A percentile compares a stretch with the other conserved stretches of the same genome.
phyloP scores from a whole-genome alignment of 2,113 vertebrate genomes.

The Rhabdomys dilectus region DNA sequence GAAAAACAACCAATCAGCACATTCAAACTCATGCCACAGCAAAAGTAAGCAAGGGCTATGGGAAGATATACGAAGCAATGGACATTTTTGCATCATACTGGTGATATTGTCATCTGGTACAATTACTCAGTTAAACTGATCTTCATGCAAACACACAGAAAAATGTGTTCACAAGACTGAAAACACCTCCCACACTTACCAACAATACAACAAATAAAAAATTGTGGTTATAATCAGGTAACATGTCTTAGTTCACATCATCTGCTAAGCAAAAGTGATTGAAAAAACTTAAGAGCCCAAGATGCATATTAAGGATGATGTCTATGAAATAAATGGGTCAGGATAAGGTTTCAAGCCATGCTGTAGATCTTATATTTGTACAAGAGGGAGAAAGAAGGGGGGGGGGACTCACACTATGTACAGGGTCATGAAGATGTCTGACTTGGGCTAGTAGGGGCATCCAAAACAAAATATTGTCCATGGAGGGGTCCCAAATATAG shows the following conservation, averaged over 20 bases:
- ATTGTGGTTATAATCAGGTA: not conserved
- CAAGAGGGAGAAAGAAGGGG: not conserved
- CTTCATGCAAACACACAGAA: not conserved
- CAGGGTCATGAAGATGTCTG: not conserved
- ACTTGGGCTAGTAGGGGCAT: fast-evolving
- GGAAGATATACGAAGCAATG: not conserved
- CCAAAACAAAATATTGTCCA: not conserved
- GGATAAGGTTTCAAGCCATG: not conserved
- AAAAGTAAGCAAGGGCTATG: not conserved
- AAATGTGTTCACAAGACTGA: not conserved
- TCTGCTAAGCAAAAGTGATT: not conserved
- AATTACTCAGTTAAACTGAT: not conserved
- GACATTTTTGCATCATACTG: not conserved
- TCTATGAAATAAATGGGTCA: not conserved
- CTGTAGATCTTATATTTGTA: not conserved
- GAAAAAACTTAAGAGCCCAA: not conserved
- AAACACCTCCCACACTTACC: not conserved
- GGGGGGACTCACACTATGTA: not conserved
- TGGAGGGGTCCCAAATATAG: not conserved
- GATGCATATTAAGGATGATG: not conserved
- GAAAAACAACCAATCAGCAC: not conserved
- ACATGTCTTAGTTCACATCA: not conserved
- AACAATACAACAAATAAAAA: not conserved
- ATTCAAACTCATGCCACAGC: not conserved
- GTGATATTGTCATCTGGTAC: not conserved